Evolutionary conservation across 2,797 vertebrate species (phyloP), one percentile per base, ranked within the genome.

Genomic region (Acanthornis magna): DNA sequence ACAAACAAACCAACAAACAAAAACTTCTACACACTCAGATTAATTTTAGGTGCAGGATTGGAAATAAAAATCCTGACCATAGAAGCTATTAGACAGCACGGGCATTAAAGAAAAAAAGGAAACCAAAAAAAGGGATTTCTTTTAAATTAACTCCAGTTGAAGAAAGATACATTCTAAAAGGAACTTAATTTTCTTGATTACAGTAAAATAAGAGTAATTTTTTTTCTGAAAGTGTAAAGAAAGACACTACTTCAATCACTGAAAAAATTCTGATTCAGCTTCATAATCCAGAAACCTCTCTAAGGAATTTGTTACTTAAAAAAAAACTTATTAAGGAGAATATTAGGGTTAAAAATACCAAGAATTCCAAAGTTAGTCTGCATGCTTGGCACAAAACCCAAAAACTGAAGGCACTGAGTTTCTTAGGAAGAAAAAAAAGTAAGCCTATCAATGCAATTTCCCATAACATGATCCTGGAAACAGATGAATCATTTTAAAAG

Each of bases 381-480:
- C 34, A 70, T 5, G 18, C 4, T 16, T 16, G 19, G 21, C 16
- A 21, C 7, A 73, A 91, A 62, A 84, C 65, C 45, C 78, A 92
- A 93, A 91, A 77, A 51, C 72, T 8, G 26, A 89, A 91, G 45
- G 21, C 48, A 89, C 10, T 13, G 23, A 42, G 13, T 65, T 88
- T 91, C 88, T 74, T 66, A 62, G 38, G 26, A 53, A 26, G 2
- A 67, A 26, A 16, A 10, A 61, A 16, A 7, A 48, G 53, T 50
- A 53, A 45, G 9, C 3, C 48, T 74, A 78, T 90, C 66, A 81
- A 58, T 58, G 20, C 74, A 75, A 81, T 94, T 96, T 97, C 91
- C 89, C 72, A 95, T 93, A 92, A 89, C 43, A 65, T 45, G 58
- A 48, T 89, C 54, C 72, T 93, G 79, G 81, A 92, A 92, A 83